phyloP scores from a whole-genome alignment of 30 jellyfish, hydroid and myxozoan species.

The Rhopilema esculentum region DNA sequence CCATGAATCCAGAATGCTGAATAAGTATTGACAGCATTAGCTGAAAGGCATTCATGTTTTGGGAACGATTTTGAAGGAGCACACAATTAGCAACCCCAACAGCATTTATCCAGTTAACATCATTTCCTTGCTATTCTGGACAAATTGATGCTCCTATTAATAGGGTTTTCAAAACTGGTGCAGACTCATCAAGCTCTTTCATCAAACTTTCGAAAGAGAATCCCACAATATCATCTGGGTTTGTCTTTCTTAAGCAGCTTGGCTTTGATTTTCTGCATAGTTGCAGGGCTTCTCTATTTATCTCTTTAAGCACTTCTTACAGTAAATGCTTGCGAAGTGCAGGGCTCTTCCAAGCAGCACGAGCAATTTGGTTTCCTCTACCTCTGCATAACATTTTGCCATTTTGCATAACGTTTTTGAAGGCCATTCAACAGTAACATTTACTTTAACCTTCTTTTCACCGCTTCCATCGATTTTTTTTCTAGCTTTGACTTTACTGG shows the following conservation, averaged over 20 bases:
- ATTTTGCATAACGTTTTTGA: not conserved
- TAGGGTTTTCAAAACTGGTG: slow-evolving; percentile 22
- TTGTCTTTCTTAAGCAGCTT: slow-evolving; percentile 9
- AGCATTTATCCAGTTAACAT: slow-evolving; percentile 15
- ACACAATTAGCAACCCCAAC: slow-evolving; percentile 31
- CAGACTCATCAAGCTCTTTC: slow-evolving; percentile 20
- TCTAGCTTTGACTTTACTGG: too few species aligned
- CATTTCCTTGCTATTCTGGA: slow-evolving; percentile 11
- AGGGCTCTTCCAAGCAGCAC: slow-evolving; percentile 26
- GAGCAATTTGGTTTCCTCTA: slow-evolving; percentile 13
- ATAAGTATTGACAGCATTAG: slow-evolving; percentile 8
- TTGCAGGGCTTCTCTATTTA: slow-evolving; percentile 1
- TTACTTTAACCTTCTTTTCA: too few species aligned
- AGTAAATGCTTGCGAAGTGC: not conserved
- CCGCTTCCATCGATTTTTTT: too few species aligned
- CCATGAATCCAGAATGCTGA: slow-evolving; percentile 49
- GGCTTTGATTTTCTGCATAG: slow-evolving; percentile 7
- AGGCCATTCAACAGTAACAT: not conserved
- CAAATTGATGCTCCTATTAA: slow-evolving; percentile 26
- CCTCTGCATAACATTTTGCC: slow-evolving; percentile 38
- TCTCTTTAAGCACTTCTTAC: slow-evolving; percentile 9
- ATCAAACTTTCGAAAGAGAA: slow-evolving; percentile 1
- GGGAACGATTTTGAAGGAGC: slow-evolving; percentile 20
- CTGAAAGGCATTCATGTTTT: slow-evolving; percentile 25
- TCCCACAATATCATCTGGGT: not conserved